phyloP scores from a whole-genome alignment of 2,888 invertebrate species.

The Lagria hirta region DNA sequence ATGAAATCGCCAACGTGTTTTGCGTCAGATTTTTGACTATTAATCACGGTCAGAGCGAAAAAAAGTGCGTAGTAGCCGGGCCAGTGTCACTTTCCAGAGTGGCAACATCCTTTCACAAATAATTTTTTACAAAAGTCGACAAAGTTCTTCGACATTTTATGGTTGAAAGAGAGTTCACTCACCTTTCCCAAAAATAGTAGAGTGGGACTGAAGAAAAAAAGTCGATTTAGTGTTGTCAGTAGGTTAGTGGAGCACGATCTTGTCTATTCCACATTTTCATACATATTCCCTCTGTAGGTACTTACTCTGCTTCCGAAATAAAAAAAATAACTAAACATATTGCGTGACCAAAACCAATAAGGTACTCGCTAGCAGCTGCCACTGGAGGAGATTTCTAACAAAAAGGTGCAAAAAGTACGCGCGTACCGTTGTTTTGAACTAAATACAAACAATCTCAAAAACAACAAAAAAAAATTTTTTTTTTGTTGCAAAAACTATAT shows the following conservation, averaged over 20 bases:
- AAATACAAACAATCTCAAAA: too few species aligned
- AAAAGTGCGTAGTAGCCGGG: not conserved
- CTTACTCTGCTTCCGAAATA: too few species aligned
- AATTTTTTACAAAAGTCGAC: constrained; percentile 15
- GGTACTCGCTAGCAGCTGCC: too few species aligned
- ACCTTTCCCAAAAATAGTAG: constrained; percentile 40
- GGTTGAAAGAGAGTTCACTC: constrained; percentile 34
- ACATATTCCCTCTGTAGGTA: constrained; percentile 8
- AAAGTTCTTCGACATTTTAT: constrained; percentile 27
- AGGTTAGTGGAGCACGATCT: constrained; percentile 45
- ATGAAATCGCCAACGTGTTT: too few species aligned
- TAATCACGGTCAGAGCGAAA: not conserved
- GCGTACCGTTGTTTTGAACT: too few species aligned
- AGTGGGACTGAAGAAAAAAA: constrained; percentile 37
- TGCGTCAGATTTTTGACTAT: not conserved
- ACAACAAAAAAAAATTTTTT: too few species aligned
- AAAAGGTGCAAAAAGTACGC: too few species aligned
- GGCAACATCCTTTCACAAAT: constrained; percentile 23
- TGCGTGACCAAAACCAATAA: too few species aligned
- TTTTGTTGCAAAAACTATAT: too few species aligned
- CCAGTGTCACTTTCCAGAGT: not conserved
- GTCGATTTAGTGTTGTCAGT: constrained; percentile 43
- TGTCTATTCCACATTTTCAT: constrained; percentile 35
- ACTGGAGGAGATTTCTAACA: too few species aligned
- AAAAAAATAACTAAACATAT: too few species aligned